Conservation (phyloP, 2,113 vertebrate genomes). For the Amphiprion percula region DNA sequence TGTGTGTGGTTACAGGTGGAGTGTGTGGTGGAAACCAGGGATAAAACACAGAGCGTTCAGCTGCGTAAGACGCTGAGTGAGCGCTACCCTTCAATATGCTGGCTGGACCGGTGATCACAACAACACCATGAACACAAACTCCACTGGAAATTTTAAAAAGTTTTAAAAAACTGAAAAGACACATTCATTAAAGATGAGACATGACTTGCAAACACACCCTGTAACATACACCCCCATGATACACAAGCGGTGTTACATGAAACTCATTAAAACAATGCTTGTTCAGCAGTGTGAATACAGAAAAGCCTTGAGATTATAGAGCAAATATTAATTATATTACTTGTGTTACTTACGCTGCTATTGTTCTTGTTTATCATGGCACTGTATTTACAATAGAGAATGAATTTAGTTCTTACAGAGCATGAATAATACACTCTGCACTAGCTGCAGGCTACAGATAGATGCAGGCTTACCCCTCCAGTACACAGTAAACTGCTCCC, state of each 20-base stretch:
- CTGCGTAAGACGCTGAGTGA: constrained; percentile 85
- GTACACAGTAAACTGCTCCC: not conserved
- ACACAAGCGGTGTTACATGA: constrained; percentile 37
- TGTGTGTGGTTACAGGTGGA: constrained; percentile 85
- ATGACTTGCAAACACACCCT: constrained; percentile 11
- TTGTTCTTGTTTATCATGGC: constrained; percentile 34
- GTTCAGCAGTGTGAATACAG: constrained; percentile 40
- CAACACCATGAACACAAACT: not conserved
- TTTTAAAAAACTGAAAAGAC: not conserved
- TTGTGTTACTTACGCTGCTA: constrained; percentile 38
- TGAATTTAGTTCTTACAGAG: constrained; percentile 21
- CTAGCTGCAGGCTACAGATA: constrained; percentile 20
- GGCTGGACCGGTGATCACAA: constrained; percentile 86
- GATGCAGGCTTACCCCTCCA: not conserved
- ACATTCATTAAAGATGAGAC: constrained; percentile 3
- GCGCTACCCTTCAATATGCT: constrained; percentile 87
- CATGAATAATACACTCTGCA: constrained; percentile 14
- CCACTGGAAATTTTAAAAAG: not conserved
- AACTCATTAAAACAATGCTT: constrained; percentile 31
- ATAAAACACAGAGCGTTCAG: constrained; percentile 87
- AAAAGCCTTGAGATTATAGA: constrained; percentile 59
- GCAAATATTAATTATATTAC: constrained; percentile 20
- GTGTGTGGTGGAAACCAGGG: constrained; percentile 91
- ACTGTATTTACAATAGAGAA: constrained; percentile 16
- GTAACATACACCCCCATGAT: constrained; percentile 13